Conservation (phyloP, 1,140 invertebrate species). For the Penaeus japonicus region DNA sequence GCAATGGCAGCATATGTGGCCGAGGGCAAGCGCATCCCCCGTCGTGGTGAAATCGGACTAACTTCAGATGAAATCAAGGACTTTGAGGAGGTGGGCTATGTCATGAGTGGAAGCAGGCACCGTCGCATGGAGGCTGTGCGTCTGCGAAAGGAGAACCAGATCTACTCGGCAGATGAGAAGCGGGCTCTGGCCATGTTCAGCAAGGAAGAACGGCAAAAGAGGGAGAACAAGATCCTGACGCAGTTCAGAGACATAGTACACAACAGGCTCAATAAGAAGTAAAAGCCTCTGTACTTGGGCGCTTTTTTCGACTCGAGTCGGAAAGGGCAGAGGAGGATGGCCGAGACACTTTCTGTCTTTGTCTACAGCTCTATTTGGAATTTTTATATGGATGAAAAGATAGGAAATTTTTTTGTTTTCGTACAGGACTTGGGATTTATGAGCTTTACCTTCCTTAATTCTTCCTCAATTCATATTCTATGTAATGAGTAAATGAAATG, state of each 20-base stretch:
- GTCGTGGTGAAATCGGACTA: conserved; percentile 97
- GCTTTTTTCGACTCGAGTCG: neutral
- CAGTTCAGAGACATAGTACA: conserved; percentile 94
- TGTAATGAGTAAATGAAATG: no score
- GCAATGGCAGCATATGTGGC: conserved; percentile 98
- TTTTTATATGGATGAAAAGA: no score
- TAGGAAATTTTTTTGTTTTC: no score
- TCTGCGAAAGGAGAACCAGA: conserved; percentile 99
- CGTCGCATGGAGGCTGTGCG: conserved; percentile 99
- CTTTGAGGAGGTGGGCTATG: conserved; percentile 93
- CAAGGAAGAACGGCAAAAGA: conserved; percentile 94
- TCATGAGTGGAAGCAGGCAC: conserved; percentile 97
- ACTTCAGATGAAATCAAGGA: conserved; percentile 93
- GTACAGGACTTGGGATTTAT: no score
- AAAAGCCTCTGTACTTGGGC: conserved; percentile 15
- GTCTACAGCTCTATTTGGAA: no score
- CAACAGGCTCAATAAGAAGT: conserved; percentile 65
- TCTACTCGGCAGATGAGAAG: conserved; percentile 99
- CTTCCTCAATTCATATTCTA: no score
- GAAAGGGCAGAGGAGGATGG: neutral
- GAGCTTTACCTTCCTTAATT: no score
- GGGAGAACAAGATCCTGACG: conserved; percentile 94
- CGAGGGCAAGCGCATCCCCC: conserved; percentile 97
- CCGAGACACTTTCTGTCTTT: neutral
- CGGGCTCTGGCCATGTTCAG: conserved; percentile 97